Evolutionary conservation across 2,797 vertebrate species (phyloP), one percentile per base, ranked within the genome.

Genomic region (Tenualosa ilisha): DNA sequence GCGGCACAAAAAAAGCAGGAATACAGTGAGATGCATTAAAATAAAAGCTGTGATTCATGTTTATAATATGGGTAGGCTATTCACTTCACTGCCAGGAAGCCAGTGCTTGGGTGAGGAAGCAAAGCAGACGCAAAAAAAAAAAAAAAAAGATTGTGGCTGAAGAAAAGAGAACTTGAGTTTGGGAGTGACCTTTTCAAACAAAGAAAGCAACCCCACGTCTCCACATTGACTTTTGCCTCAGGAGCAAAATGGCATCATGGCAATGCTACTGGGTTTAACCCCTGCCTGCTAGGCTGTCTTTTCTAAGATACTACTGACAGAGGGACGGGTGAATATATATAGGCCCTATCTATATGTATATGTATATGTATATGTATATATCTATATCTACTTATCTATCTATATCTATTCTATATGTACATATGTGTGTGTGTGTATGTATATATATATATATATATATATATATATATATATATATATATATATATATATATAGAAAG

Each of bases 171-270:
- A 46, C 40, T 46, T 79, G 72, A 15, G 37, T 79, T 79, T 46
- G 72, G 72, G 6, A 43, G 40, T 79, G 72, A 79, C 72, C 72
- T 79, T 79, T 79, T 22, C 72, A 46, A 43, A 79, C 72, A 79
- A 79, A 79, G 37, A 46, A 7, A 43, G 68, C 31, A 11, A 31
- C 68, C 68, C 68, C 9, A 2, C 12, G 13, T 72, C 12, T 31
- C 26, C 37, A 2, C 40, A 79, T 79, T 79, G 72, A 79, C 40
- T 79, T 40, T 43, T 17, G 40, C 72, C 37, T 43, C 26, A 26
- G 72, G 68, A 72, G 31, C 13, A 7, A 40, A 40, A 7, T 15
- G 40, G 40, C 40, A 46, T 43, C 6, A 46, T 79, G 72, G 72
- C 15, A 15, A 17, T 15, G 7, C 13, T 37, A 15, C 1, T 17